phyloP scores from a whole-genome alignment of 2,113 vertebrate genomes.

The Petrocephalus microphthalmus region DNA sequence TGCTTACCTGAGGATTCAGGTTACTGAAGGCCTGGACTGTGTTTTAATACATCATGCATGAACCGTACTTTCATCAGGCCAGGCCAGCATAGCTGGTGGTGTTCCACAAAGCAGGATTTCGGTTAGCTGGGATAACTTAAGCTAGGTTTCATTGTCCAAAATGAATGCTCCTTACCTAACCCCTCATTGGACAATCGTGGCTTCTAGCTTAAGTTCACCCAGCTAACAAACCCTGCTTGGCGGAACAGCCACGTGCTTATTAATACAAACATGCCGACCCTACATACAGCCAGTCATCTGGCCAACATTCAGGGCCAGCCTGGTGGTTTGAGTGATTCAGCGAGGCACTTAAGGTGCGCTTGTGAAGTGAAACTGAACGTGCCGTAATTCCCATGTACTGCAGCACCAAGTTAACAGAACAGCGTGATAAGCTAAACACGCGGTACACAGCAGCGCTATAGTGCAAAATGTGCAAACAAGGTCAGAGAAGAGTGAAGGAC shows the following conservation, averaged over 20 bases:
- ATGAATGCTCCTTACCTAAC: too few relatives aligned
- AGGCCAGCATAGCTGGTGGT: not conserved
- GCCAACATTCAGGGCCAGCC: not conserved
- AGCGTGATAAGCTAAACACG: not conserved
- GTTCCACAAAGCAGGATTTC: too few relatives aligned
- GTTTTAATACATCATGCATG: not conserved
- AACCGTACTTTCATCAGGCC: too few relatives aligned
- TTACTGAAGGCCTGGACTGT: not conserved
- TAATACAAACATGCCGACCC: not conserved
- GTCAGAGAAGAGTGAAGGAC: not conserved
- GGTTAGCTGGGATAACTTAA: too few relatives aligned
- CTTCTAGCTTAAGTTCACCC: too few relatives aligned
- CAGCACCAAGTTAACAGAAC: not conserved
- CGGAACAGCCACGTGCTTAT: not conserved
- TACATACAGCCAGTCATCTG: not conserved
- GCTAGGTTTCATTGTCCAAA: too few relatives aligned
- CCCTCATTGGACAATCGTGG: too few relatives aligned
- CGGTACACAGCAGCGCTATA: not conserved
- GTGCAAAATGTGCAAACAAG: not conserved
- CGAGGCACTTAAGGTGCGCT: not conserved
- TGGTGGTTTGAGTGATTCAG: not conserved
- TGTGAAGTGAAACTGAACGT: not conserved
- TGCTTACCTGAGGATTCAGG: not conserved
- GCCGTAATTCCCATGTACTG: not conserved
- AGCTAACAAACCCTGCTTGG: not conserved